Base-by-base conservation (phyloP, 2,113 vertebrate species). In the Lagopus muta region DNA sequence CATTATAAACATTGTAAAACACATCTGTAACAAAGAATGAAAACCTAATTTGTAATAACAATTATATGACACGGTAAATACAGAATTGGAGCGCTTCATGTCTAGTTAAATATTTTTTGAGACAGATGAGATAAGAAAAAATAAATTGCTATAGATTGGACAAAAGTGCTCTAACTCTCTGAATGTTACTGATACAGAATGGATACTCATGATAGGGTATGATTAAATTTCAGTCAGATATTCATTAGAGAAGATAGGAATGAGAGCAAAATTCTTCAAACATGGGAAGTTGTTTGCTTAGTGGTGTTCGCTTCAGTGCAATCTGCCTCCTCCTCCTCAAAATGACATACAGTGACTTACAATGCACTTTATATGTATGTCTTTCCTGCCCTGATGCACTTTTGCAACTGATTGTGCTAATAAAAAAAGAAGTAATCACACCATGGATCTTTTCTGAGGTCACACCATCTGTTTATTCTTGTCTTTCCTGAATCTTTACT, bases 221-320 rank as follows among this genome's bases (percentile, higher is more conserved):
- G 82, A 67, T 88, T 96, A 96, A 95, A 95, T 77, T 87, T 88
- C 88, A 95, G 91, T 45, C 57, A 60, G 25, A 69, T n/a, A 75
- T 85, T 78, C 38, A 25, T 40, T 66, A 65, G 9, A 60, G 42
- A 64, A 77, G 48, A 61, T 4, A 85, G 7, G 42, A 89, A n/a
- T 10, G 5, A 74, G 40, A 82, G 28, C 40, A 80, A 92, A 95
- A 92, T 82, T 76, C 52, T 69, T 89, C 62, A 45, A 52, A 45
- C 6, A 5, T 5, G 64, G 6, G 60, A 77, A 67, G 8, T 11
- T 78, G 8, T 57, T 78, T 45, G 24, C 50, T 80, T 86, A 42
- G 17, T 65, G 48, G 69, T 25, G n/a, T 24, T 94, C 16, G 50
- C 20, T 79, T 74, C 2, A 3, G 20, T 67, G 11, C 57, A 57